Conservation (phyloP, 2,888 invertebrate genomes). For the Siphonodentalium dalli region DNA sequence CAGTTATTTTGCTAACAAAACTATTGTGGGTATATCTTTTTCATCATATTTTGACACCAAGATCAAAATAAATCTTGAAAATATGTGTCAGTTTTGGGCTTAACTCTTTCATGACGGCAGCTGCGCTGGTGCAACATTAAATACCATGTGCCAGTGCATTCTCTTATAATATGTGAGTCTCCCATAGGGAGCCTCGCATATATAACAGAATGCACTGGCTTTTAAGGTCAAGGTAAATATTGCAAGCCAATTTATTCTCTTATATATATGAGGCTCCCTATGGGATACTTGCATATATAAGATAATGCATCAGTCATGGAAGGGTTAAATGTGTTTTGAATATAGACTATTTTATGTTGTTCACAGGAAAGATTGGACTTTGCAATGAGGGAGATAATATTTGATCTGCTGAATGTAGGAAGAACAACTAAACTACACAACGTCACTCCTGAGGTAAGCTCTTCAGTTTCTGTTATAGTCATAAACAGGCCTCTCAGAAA, state of each 20-base stretch:
- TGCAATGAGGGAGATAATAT: conserved; percentile 99
- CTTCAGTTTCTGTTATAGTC: background rate
- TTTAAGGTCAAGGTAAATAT: background rate
- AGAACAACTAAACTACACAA: conserved; percentile 74
- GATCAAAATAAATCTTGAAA: background rate
- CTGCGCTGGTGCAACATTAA: too few species aligned
- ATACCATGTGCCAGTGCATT: too few species aligned
- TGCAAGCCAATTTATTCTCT: background rate
- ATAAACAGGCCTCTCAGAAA: too few species aligned
- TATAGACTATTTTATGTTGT: background rate
- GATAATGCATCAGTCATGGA: too few species aligned
- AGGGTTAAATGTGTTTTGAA: background rate
- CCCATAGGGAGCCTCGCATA: too few species aligned
- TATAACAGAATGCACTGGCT: too few species aligned
- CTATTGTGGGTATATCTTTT: background rate
- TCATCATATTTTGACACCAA: background rate
- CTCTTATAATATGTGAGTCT: too few species aligned
- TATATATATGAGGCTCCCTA: too few species aligned
- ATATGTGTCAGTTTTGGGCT: too few species aligned
- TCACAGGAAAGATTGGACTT: conserved; percentile 89
- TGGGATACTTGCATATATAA: too few species aligned
- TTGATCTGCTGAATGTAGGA: conserved; percentile 94
- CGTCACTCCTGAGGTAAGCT: conserved; percentile 70
- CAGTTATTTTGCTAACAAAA: background rate
- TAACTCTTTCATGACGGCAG: too few species aligned